phyloP scores from a whole-genome alignment of 2,113 vertebrate species.

The Nothocercus nigrocapillus region DNA sequence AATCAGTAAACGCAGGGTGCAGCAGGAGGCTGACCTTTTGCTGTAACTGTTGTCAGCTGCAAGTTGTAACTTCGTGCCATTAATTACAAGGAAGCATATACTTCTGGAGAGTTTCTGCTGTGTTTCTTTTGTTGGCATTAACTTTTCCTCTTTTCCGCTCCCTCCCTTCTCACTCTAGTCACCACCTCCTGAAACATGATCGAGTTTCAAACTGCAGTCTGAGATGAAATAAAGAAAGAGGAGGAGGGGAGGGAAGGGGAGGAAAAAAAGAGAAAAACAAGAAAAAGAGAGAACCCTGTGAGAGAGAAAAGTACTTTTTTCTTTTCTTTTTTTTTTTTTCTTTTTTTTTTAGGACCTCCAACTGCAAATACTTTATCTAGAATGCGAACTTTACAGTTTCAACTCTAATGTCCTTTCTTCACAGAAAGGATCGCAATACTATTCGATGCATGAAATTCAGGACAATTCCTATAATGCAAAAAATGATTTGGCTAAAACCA shows the following conservation, averaged over 20 bases:
- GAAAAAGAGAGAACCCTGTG: background rate
- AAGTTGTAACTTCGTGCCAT: constrained; percentile 59
- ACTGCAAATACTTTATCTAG: background rate
- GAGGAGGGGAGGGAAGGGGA: no score
- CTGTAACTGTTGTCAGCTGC: constrained; percentile 51
- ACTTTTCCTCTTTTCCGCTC: constrained; percentile 22
- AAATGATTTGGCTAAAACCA: background rate
- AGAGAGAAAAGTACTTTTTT: constrained; percentile 28
- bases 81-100: constrained; percentile 53
- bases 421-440: constrained; percentile 34
- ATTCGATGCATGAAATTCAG: background rate
- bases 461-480: background rate
- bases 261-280: background rate
- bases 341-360: background rate
- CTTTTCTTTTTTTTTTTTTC: background rate
- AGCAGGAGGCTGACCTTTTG: constrained; percentile 45
- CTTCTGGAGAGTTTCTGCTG: background rate
- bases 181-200: constrained; percentile 1
- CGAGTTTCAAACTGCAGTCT: constrained; percentile 53
- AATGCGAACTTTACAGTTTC: background rate
- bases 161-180: background rate
- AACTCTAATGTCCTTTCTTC: background rate
- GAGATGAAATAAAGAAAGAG: background rate
- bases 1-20: constrained; percentile 50
- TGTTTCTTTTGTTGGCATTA: constrained; percentile 40